These are phyloP conservation scores for Myrmophylax atrothorax DNA, from an alignment of 2,113 vertebrate genomes.

Conservation along the genomic window DNA sequence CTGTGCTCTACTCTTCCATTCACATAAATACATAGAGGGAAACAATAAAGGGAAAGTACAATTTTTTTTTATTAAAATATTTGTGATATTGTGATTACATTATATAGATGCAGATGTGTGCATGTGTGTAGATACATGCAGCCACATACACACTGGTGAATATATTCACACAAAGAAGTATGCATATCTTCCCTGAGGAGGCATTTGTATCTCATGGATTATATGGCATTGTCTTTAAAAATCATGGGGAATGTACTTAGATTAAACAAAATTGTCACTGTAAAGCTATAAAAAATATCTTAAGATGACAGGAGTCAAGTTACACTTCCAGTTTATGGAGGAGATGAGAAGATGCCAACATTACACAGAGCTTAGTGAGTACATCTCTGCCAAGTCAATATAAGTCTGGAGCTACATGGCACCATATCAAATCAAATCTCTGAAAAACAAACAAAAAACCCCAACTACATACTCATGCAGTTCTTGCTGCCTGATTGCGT, in stretches of 20 bases:
- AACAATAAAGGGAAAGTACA: neutral
- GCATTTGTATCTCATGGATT: neutral
- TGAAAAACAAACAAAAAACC: neutral
- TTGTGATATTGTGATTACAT: neutral
- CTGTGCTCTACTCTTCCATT: neutral
- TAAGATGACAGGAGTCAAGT: neutral
- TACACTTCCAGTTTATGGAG: neutral
- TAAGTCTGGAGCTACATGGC: neutral
- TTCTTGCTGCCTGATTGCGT: neutral
- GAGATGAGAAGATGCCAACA: neutral
- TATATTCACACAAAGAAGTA: neutral
- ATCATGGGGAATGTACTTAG: neutral
- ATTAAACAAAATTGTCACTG: neutral
- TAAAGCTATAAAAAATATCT: neutral
- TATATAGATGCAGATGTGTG: neutral
- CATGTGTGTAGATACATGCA: neutral
- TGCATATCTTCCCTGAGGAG: neutral
- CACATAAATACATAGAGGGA: neutral
- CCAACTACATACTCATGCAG: neutral
- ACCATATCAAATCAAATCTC: neutral
- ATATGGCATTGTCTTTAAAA: neutral
- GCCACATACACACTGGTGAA: neutral
- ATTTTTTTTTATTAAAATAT: neutral
- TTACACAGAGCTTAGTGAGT: constrained; percentile 2
- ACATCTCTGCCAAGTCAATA: neutral